Evolutionary conservation across 2,113 vertebrate species (phyloP), one percentile per base, ranked within the genome.

Genomic region (Merops nubicus): DNA sequence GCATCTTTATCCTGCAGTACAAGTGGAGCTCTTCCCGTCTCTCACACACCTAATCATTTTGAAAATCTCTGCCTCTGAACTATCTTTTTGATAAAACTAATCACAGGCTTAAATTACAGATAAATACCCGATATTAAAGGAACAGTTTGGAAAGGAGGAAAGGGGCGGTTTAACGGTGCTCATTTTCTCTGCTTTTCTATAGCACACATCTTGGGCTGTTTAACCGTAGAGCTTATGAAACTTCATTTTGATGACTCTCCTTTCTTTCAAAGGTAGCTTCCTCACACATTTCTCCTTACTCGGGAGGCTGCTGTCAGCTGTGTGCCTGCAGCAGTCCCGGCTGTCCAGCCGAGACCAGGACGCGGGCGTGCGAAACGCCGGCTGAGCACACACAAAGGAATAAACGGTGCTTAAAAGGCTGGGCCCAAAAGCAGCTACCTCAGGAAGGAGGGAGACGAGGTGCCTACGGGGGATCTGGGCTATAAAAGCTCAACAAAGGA

Each of bases 61-160:
- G 50, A 91, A 94, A 90, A 94, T 97, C 91, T 94, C 89, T 96
- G 76, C 74, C 85, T 96, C 73, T 57, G 70, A 96, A 95, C 85
- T 91, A 89, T 91, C 90, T 96, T 93, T 95, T 94, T 96, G 93
- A 93, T 95, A 95, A 96, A 97, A 94, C 91, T 96, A 95, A 97
- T 97, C 88, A 94, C 5, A 20, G 88, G 87, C 94, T 96, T 95
- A 96, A 96, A 97, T 96, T 95, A 91, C 95, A 96, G 94, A 96
- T 96, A 96, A 97, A 93, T 83, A 91, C 78, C 67, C 3, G 3
- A 94, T 95, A 96, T 83, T 87, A 94, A 94, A 86, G 83, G 77
- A 93, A 90, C 64, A 54, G 80, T 88, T 89, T 87, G 80, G 87
- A 86, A 93, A 57, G 78, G 50, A 94, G 76, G 85, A 64, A 92